Evolutionary conservation across 2,113 vertebrate species (phyloP).

Genomic region (Coryphaenoides rupestris): DNA sequence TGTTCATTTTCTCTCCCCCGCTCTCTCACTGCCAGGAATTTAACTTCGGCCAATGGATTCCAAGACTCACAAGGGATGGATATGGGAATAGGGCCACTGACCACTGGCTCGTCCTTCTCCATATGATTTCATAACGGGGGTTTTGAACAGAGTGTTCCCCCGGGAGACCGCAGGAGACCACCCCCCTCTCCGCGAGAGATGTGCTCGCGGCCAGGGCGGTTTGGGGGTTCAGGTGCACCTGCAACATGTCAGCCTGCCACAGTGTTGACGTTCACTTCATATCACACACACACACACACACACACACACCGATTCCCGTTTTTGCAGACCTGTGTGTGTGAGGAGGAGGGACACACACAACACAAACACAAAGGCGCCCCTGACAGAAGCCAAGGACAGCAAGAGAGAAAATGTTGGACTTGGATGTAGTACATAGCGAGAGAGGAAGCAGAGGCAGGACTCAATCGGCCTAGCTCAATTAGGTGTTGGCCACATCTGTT

Average conservation of each 20-base stretch:
- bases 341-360: slow-evolving; percentile 16
- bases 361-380: slow-evolving; percentile 6
- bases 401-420: slow-evolving; percentile 13
- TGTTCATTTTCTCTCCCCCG: slow-evolving; percentile 7
- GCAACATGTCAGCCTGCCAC: background rate
- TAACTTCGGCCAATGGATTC: slow-evolving; percentile 11
- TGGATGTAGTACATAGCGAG: background rate
- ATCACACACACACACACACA: too few species aligned
- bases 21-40: slow-evolving; percentile 4
- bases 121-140: background rate
- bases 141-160: too few species aligned
- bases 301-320: background rate
- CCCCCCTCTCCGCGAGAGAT: too few species aligned
- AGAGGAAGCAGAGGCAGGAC: background rate
- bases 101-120: background rate
- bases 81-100: background rate
- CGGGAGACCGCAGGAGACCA: too few species aligned
- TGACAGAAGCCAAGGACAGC: slow-evolving; percentile 12
- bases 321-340: background rate
- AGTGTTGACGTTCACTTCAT: background rate
- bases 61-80: slow-evolving; percentile 13
- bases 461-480: slow-evolving; percentile 41
- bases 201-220: too few species aligned
- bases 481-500: slow-evolving; percentile 58
- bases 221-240: too few species aligned